Percentiles rank a stretch among this genome's conserved stretches.
Evolutionary conservation across 2,797 vertebrate genomes (phyloP).

Genomic region (Nothura maculosa): DNA sequence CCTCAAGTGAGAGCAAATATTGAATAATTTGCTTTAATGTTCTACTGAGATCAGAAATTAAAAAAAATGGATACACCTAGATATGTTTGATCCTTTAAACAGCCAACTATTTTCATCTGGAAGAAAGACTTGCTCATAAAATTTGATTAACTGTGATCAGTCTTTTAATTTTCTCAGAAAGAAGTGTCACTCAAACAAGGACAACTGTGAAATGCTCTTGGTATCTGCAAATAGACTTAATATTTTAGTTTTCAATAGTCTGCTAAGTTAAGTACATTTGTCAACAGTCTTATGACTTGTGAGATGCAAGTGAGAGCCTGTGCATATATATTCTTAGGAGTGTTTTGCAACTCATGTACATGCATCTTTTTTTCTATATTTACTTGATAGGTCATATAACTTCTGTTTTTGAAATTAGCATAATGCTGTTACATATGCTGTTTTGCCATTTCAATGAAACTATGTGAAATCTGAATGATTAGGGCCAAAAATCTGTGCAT

Average conservation of each 20-base stretch:
- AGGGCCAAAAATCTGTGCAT: neutral
- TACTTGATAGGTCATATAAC: neutral
- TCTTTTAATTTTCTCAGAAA: neutral
- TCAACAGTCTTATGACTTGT: neutral
- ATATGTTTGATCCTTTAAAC: neutral
- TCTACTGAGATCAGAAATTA: neutral
- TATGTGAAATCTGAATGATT: neutral
- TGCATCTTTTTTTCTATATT: neutral
- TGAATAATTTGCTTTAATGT: neutral
- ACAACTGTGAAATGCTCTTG: neutral
- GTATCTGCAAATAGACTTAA: neutral
- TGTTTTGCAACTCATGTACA: neutral
- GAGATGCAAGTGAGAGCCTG: neutral
- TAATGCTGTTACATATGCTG: neutral
- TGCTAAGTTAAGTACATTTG: neutral
- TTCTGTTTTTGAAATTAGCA: neutral
- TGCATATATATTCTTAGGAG: neutral
- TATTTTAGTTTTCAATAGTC: neutral
- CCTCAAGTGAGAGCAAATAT: neutral
- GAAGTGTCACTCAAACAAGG: neutral
- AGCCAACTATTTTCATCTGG: neutral
- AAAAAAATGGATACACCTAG: neutral
- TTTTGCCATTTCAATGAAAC: neutral
- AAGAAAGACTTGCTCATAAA: neutral
- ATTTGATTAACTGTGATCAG: neutral